Conservation (phyloP, 2,888 invertebrate genomes). For the Tachina lurida region DNA sequence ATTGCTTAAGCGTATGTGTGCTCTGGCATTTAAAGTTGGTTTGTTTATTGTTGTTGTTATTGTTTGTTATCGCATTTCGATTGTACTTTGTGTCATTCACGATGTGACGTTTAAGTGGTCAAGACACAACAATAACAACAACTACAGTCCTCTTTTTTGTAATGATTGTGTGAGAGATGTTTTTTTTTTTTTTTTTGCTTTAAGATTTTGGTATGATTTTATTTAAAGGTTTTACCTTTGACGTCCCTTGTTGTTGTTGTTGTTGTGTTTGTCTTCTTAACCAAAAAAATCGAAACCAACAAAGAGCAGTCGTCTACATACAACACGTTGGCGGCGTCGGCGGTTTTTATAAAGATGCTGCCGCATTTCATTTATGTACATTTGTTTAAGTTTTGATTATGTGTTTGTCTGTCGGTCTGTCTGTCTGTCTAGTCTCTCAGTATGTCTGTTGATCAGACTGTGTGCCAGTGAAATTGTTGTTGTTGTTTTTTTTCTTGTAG, state of each 20-base stretch:
- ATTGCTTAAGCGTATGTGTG: slow-evolving; percentile 24
- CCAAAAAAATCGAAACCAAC: slow-evolving; percentile 51
- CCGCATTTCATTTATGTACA: slow-evolving; percentile 66
- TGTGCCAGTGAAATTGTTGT: slow-evolving; percentile 9
- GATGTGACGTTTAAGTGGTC: slow-evolving; percentile 70
- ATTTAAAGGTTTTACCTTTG: slow-evolving; percentile 65
- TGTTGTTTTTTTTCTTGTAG: slow-evolving; percentile 46
- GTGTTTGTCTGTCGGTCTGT: slow-evolving; percentile 41
- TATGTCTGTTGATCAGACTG: not conserved
- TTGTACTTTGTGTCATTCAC: slow-evolving; percentile 72
- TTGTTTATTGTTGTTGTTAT: slow-evolving; percentile 52
- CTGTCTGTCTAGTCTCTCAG: not conserved
- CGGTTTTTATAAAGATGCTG: slow-evolving; percentile 74
- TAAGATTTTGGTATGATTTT: slow-evolving; percentile 41
- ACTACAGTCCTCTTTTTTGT: slow-evolving; percentile 39
- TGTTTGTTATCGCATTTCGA: slow-evolving; percentile 69
- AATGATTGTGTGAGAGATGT: slow-evolving; percentile 15
- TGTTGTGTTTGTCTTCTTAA: slow-evolving; percentile 51
- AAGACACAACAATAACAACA: slow-evolving; percentile 42
- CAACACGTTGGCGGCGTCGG: slow-evolving; percentile 73
- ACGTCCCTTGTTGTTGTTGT: slow-evolving; percentile 65
- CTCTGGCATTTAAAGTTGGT: slow-evolving; percentile 29
- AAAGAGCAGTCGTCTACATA: slow-evolving; percentile 36
- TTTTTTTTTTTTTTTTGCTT: slow-evolving; percentile 42
- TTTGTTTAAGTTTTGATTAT: slow-evolving; percentile 65